Conservation (phyloP, 2,888 invertebrate species). For the Proisotoma minuta region DNA sequence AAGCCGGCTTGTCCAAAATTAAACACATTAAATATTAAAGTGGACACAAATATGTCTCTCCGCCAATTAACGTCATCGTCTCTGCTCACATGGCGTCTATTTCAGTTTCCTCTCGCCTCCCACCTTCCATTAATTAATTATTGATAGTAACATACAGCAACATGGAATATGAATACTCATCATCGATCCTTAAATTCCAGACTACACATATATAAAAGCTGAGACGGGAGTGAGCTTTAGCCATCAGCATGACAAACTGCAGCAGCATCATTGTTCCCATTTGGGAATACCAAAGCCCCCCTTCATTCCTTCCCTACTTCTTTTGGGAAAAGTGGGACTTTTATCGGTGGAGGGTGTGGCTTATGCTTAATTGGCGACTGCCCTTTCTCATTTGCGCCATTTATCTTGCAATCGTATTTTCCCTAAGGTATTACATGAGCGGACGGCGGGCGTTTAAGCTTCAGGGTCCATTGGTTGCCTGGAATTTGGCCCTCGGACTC, state of each 20-base stretch:
- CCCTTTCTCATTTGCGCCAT: slow-evolving; percentile 82
- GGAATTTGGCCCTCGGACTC: slow-evolving; percentile 86
- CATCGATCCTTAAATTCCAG: background rate
- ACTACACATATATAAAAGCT: background rate
- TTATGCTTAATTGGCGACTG: slow-evolving; percentile 79
- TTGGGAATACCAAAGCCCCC: slow-evolving; percentile 29
- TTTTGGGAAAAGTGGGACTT: slow-evolving; percentile 32
- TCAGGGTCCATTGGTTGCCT: slow-evolving; percentile 75
- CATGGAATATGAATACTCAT: too few species aligned
- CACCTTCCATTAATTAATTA: too few species aligned
- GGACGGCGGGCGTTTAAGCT: slow-evolving; percentile 83
- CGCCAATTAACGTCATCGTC: too few species aligned
- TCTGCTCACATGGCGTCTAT: too few species aligned
- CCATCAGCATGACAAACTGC: too few species aligned
- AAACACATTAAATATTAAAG: too few species aligned
- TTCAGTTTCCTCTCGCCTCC: too few species aligned
- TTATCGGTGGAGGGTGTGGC: slow-evolving; percentile 23
- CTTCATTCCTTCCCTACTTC: slow-evolving; percentile 17
- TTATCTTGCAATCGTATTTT: slow-evolving; percentile 90
- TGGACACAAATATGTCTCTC: too few species aligned
- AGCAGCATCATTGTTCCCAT: background rate
- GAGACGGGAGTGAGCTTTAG: too few species aligned
- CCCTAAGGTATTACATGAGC: slow-evolving; percentile 89
- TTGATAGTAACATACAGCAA: too few species aligned
- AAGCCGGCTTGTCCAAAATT: too few species aligned